Base-by-base conservation (phyloP, 1,140 invertebrate species). In the Trypoxylus dichotomus region DNA sequence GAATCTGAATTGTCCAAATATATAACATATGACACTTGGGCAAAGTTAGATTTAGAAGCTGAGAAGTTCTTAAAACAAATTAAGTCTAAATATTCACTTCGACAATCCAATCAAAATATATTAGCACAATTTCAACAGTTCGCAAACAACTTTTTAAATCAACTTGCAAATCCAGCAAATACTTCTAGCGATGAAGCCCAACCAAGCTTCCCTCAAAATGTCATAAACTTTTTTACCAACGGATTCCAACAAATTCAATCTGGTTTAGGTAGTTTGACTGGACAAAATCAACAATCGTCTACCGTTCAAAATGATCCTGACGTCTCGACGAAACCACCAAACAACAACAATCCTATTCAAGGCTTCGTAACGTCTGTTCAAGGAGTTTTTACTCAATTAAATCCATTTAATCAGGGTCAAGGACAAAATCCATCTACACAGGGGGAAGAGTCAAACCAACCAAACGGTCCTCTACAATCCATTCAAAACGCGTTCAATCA, bases 1-100 rank as follows among this genome's bases (percentile, higher is more conserved):
- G 21, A 77, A 5, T 76, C 73, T 0, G 68, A 79, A 11, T 43
- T 73, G 32, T 60, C 80, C 29, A 42, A n/a, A n/a, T 43, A 41
- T 13, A 80, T 80, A 19, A 80, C 73, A 0, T 60, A 80, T 29
- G 81, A 81, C 58, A 41, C 73, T 43, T 83, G 82, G 82, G 77
- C 80, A 11, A 76, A 77, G 27, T 78, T 83, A 11, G 80, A 83
- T 54, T 75, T 75, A n/a, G 74, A 27, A 29, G 74, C 41, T 42
- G 74, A 54, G 19, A 75, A 75, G n/a, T 75, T 75, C n/a, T n/a
- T 75, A 10, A 13, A 54, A 27, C 10, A 15, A 47, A 54, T 75
- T 43, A 47, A 54, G 47, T 19, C 11, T 1, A 75, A 42, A 27
- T 27, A 54, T 42, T 19, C 41, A 1, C 32, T 75, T 25, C n/a